A percentile compares a stretch with the other conserved stretches of the same genome.
Conservation (phyloP, 1,140 invertebrate species). For the Atta colombica region DNA sequence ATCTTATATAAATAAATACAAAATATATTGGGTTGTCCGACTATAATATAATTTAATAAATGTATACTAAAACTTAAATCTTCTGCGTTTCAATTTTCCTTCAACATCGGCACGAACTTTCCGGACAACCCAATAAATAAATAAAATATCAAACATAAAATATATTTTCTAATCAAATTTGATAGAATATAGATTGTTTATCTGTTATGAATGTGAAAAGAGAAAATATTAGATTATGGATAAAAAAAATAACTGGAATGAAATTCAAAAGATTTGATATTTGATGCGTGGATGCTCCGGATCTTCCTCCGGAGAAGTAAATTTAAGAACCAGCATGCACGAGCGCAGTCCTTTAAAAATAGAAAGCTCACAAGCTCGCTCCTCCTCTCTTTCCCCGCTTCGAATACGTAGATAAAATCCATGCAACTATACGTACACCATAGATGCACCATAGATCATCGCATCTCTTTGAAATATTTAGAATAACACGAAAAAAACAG, state of each 20-base stretch:
- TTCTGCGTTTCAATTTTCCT: no score
- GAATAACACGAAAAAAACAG: conserved; percentile 4
- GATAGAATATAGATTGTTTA: not conserved
- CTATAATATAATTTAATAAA: no score
- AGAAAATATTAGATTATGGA: not conserved
- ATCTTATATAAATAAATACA: not conserved
- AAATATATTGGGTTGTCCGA: no score
- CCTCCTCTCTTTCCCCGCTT: conserved; percentile 11
- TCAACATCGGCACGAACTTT: no score
- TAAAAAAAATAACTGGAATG: not conserved
- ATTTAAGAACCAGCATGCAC: conserved; percentile 49
- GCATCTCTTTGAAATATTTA: conserved; percentile 15
- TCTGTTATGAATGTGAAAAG: not conserved
- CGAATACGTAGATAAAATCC: conserved; percentile 61
- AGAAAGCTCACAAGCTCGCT: conserved; percentile 53
- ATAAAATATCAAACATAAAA: not conserved
- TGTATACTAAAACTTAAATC: no score
- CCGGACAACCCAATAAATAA: no score
- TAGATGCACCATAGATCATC: conserved; percentile 28
- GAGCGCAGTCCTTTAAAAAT: conserved; percentile 71
- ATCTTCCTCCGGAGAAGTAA: not conserved
- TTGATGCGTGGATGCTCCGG: not conserved
- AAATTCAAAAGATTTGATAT: conserved; percentile 26
- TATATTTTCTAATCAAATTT: not conserved
- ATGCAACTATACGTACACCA: conserved; percentile 18